Conservation (phyloP, 2,113 vertebrate genomes). For the Hydrochoerus hydrochaeris region DNA sequence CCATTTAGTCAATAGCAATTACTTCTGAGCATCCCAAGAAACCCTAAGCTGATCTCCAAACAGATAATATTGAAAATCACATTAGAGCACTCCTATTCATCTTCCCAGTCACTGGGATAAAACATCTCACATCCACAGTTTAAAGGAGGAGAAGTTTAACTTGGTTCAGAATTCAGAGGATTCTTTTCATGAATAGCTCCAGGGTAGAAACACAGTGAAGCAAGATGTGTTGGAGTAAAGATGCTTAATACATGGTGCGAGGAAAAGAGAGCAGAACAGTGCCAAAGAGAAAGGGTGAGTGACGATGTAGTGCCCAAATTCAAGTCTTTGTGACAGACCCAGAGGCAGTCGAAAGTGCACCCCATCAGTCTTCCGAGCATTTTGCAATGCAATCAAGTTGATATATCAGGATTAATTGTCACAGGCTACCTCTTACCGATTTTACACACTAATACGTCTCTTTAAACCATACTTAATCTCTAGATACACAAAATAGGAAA, state of each 20-base stretch:
- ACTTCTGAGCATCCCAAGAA: not conserved
- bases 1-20: constrained; percentile 18
- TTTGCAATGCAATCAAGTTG: not conserved
- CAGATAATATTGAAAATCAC: constrained; percentile 33
- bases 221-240: not conserved
- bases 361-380: too few species aligned
- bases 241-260: not conserved
- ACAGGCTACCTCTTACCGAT: not conserved
- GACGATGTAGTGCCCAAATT: not conserved
- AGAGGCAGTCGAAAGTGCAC: too few species aligned
- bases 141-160: not conserved
- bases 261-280: not conserved
- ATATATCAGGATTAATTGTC: not conserved
- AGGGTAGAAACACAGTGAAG: not conserved
- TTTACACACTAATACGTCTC: not conserved
- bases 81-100: not conserved
- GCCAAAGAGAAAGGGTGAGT: not conserved
- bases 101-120: not conserved
- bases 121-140: not conserved
- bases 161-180: not conserved
- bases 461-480: not conserved
- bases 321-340: not conserved
- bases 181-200: not conserved
- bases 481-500: not conserved
- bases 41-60: not conserved